These are phyloP conservation scores for Omphaloscelis lunosa DNA, from an alignment of 2,888 invertebrate species.

Conservation along the genomic window DNA sequence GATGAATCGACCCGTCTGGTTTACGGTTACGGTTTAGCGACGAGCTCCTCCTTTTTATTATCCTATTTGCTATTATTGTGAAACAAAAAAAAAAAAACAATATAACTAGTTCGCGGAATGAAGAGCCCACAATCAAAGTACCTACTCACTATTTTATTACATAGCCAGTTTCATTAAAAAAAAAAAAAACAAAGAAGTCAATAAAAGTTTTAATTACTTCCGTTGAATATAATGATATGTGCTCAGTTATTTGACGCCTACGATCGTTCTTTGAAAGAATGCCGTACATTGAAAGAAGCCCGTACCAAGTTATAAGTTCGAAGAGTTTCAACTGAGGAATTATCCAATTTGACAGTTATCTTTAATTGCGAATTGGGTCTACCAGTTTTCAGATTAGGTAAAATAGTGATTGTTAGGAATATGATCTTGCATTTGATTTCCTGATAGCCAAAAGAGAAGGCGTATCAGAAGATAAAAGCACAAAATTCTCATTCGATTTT, in stretches of 20 bases:
- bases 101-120: not conserved
- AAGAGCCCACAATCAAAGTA: conserved; percentile 33
- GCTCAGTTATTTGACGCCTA: not conserved
- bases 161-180: conserved; percentile 29
- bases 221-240: conserved; percentile 25
- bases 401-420: not conserved
- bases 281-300: not conserved
- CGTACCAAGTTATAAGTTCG: too few species aligned
- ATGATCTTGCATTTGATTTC: not conserved
- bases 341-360: not conserved
- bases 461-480: not conserved
- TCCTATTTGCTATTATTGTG: not conserved
- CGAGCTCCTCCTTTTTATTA: too few species aligned
- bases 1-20: too few species aligned
- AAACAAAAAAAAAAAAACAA: not conserved
- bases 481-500: not conserved
- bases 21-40: too few species aligned
- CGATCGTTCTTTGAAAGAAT: not conserved
- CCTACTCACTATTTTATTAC: conserved; percentile 28
- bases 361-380: too few species aligned
- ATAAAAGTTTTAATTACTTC: conserved; percentile 50
- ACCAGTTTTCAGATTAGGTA: not conserved
- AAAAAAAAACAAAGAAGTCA: conserved; percentile 44
- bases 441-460: not conserved
- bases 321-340: not conserved